Conservation (phyloP, 2,888 invertebrate genomes). For the Plebejus anna region DNA sequence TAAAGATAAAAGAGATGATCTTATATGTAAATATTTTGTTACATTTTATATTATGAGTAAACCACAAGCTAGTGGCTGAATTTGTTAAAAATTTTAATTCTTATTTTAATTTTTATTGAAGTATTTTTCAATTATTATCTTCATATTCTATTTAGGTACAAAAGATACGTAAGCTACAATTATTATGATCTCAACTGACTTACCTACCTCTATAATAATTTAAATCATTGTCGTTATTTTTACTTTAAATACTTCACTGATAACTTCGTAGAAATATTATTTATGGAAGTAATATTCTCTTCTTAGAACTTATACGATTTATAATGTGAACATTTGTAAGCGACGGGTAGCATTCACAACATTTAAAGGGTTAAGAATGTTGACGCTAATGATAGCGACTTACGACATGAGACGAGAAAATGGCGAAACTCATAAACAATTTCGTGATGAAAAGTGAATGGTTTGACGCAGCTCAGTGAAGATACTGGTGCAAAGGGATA, state of each 20-base stretch:
- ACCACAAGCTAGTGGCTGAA: too few relatives aligned
- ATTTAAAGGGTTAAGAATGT: slow-evolving; percentile 4
- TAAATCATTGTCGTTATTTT: not conserved
- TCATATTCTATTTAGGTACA: too few relatives aligned
- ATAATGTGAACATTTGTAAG: not conserved
- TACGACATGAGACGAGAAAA: not conserved
- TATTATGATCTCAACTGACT: not conserved
- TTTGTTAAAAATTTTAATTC: too few relatives aligned
- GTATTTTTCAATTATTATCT: too few relatives aligned
- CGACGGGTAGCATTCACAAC: not conserved
- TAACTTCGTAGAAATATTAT: not conserved
- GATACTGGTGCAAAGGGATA: too few relatives aligned
- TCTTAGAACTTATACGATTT: not conserved
- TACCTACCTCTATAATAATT: not conserved
- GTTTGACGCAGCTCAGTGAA: not conserved
- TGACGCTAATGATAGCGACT: slow-evolving; percentile 6
- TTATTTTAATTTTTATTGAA: too few relatives aligned
- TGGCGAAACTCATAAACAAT: slow-evolving; percentile 9
- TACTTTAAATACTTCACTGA: not conserved
- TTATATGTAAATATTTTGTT: not conserved
- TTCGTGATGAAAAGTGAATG: not conserved
- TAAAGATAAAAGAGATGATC: not conserved
- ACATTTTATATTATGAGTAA: too few relatives aligned
- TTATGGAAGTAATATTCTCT: not conserved
- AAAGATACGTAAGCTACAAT: too few relatives aligned